Percentiles rank a stretch among this genome's conserved stretches.
phyloP scores from a whole-genome alignment of 2,113 vertebrate species.

The Neotragus moschatus region DNA sequence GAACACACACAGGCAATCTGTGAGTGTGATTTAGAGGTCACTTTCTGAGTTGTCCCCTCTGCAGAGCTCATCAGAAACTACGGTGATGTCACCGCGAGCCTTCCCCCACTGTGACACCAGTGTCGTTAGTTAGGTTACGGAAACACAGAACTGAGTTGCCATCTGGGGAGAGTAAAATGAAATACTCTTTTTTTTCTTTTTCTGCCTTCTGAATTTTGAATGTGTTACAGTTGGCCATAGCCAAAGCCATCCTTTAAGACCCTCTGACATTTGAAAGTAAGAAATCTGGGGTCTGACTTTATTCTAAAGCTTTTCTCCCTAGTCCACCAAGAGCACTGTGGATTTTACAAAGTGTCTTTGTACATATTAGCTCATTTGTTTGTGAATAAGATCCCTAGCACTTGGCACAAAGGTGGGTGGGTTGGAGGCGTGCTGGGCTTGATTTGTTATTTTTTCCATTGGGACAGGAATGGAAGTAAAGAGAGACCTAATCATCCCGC shows the following conservation, averaged over 20 bases:
- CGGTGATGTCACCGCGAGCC: constrained; percentile 34
- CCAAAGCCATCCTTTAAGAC: constrained; percentile 12
- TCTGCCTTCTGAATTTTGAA: constrained; percentile 29
- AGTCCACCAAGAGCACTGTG: background rate
- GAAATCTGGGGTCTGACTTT: constrained; percentile 21
- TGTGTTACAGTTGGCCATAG: constrained; percentile 20
- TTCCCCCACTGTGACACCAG: constrained; percentile 46
- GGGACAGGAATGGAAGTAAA: constrained; percentile 32
- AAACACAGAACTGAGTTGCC: background rate
- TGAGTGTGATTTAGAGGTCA: constrained; percentile 70
- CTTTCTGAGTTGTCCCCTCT: constrained; percentile 41
- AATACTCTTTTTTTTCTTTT: background rate
- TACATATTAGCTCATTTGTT: background rate
- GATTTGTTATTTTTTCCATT: constrained; percentile 59
- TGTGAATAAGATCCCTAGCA: constrained; percentile 55
- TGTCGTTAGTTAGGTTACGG: constrained; percentile 53
- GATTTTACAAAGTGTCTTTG: background rate
- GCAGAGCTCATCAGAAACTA: constrained; percentile 59
- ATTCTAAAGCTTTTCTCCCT: constrained; percentile 34
- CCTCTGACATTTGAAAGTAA: constrained; percentile 36
- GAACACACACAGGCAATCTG: constrained; percentile 44
- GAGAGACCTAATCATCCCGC: too few species aligned
- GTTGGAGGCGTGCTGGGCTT: constrained; percentile 16
- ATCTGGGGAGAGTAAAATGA: constrained; percentile 9
- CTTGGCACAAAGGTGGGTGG: background rate